Conservation (phyloP, 2,113 vertebrate species). For the Galemys pyrenaicus region DNA sequence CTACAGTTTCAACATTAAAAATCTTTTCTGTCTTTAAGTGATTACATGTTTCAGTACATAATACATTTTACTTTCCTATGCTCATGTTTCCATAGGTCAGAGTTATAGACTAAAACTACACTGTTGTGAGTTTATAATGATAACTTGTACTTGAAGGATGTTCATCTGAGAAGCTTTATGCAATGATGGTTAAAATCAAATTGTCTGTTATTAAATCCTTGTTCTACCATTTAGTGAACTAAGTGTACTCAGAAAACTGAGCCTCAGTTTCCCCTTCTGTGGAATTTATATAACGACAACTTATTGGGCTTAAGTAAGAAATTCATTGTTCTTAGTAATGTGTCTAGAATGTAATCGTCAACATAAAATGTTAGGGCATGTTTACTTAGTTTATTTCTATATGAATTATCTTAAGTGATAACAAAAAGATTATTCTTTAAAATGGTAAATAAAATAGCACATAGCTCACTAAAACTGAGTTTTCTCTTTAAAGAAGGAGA, state of each 20-base stretch:
- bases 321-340: constrained; percentile 2
- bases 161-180: neutral
- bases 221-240: neutral
- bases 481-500: constrained; percentile 12
- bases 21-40: neutral
- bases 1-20: neutral
- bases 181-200: neutral
- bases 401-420: constrained; percentile 7
- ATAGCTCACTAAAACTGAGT: neutral
- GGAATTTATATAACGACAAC: neutral
- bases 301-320: neutral
- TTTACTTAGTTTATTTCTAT: constrained; percentile 5
- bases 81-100: neutral
- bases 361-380: neutral
- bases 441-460: neutral
- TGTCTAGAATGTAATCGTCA: neutral
- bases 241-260: neutral
- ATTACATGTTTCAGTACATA: neutral
- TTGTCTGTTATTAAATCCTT: neutral
- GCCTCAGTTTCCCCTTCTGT: neutral
- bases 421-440: neutral
- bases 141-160: neutral
- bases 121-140: neutral
- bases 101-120: neutral
- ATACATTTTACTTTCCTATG: neutral